A percentile compares a stretch with the other conserved stretches of the same genome.
Conservation (phyloP, 2,888 invertebrate genomes). For the Seladonia tumulorum region DNA sequence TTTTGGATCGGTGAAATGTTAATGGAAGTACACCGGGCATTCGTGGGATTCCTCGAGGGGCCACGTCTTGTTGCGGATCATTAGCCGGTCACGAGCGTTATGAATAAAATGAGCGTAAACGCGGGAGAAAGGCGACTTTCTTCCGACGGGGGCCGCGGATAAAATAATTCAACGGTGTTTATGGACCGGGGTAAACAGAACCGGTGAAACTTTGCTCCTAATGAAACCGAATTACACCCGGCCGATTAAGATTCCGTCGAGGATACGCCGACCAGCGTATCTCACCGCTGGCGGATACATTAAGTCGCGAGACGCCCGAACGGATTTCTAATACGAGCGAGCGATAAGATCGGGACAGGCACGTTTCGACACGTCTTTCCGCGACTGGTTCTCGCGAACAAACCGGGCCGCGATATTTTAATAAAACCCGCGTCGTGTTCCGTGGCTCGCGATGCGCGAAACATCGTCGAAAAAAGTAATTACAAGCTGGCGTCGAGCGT, state of each 20-base stretch:
- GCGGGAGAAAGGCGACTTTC: slow-evolving; percentile 18
- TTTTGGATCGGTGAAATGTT: background rate
- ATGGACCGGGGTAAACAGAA: background rate
- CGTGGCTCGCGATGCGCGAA: background rate
- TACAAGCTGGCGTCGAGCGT: background rate
- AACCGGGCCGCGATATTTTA: background rate
- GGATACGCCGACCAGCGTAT: background rate
- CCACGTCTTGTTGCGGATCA: background rate
- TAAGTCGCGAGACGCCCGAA: background rate
- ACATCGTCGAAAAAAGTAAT: slow-evolving; percentile 7
- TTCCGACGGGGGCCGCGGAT: background rate
- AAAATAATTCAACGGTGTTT: background rate
- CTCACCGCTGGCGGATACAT: background rate
- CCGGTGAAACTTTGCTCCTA: background rate
- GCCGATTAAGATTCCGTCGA: background rate
- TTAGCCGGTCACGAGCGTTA: background rate
- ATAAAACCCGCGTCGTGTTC: background rate
- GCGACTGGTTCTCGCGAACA: background rate
- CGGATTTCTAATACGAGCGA: background rate
- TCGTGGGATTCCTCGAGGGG: background rate
- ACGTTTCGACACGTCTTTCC: background rate
- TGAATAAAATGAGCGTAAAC: slow-evolving; percentile 8
- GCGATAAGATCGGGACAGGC: background rate
- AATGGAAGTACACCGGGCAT: background rate
- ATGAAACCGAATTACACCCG: background rate